A percentile compares a stretch with the other conserved stretches of the same genome.
Conservation (phyloP, 2,113 vertebrate genomes). For the Polypterus bichir region DNA sequence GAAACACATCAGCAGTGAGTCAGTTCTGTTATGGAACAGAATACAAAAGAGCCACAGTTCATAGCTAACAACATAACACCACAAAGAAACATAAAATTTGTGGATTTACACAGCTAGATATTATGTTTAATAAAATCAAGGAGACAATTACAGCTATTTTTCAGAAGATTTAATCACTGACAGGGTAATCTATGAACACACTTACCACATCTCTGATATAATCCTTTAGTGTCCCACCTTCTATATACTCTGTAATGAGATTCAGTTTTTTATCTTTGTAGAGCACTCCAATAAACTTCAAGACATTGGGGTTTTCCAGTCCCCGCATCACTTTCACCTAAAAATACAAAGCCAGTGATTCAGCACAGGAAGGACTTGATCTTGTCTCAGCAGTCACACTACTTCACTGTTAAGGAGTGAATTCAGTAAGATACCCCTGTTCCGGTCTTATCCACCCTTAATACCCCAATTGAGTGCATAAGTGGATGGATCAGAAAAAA, state of each 20-base stretch:
- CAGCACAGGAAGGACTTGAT: background rate
- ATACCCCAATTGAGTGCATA: background rate
- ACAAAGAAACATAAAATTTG: no score
- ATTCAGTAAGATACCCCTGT: background rate
- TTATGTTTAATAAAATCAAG: no score
- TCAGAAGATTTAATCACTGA: no score
- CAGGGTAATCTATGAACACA: background rate
- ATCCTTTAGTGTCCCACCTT: slow-evolving; percentile 89
- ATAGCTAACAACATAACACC: no score
- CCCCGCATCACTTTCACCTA: slow-evolving; percentile 96
- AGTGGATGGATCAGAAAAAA: background rate
- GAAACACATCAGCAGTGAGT: no score
- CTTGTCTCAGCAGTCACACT: background rate
- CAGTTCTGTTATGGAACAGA: no score
- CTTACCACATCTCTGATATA: slow-evolving; percentile 78
- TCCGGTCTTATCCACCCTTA: slow-evolving; percentile 6
- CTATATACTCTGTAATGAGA: slow-evolving; percentile 86
- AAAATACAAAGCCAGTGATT: background rate
- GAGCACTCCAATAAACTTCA: slow-evolving; percentile 89
- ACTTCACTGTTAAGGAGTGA: background rate
- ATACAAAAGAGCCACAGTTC: no score
- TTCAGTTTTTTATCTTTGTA: slow-evolving; percentile 96
- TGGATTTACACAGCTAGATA: no score
- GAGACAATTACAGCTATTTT: no score
- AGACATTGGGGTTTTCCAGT: slow-evolving; percentile 81